Evolutionary conservation across 2,888 invertebrate species (phyloP).

Genomic region (Ormyrus labotus): DNA sequence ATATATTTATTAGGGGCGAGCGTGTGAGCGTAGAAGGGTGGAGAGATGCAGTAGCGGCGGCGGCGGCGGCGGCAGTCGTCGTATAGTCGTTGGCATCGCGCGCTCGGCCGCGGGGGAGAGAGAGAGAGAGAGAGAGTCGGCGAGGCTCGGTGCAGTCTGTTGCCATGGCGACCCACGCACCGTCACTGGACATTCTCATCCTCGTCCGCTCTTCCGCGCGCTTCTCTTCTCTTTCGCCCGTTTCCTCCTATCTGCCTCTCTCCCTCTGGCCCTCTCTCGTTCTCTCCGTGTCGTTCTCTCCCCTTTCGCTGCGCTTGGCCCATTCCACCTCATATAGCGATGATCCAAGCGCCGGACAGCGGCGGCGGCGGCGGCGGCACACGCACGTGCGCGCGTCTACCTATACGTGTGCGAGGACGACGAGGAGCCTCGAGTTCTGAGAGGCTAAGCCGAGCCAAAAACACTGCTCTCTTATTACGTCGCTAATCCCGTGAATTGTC

Average conservation of each 20-base stretch:
- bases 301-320: slow-evolving; percentile 51
- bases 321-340: slow-evolving; percentile 66
- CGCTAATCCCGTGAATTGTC: slow-evolving; percentile 72
- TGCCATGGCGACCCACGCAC: slow-evolving; percentile 72
- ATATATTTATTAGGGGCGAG: slow-evolving; percentile 5
- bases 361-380: slow-evolving; percentile 48
- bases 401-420: not conserved
- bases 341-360: slow-evolving; percentile 73
- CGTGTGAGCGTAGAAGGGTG: not conserved
- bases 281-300: slow-evolving; percentile 60
- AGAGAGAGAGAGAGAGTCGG: slow-evolving; percentile 56
- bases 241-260: slow-evolving; percentile 8
- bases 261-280: slow-evolving; percentile 49
- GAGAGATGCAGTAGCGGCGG: slow-evolving; percentile 69
- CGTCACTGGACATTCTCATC: slow-evolving; percentile 73
- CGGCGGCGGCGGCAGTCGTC: slow-evolving; percentile 66
- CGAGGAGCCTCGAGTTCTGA: slow-evolving; percentile 45
- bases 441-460: slow-evolving; percentile 68
- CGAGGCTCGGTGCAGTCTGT: slow-evolving; percentile 72
- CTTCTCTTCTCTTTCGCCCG: slow-evolving; percentile 5
- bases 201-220: slow-evolving; percentile 31
- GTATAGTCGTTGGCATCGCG: slow-evolving; percentile 47
- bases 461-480: slow-evolving; percentile 73
- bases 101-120: slow-evolving; percentile 66
- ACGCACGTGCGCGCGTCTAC: not conserved